Percentiles rank a stretch among this genome's conserved stretches.
phyloP scores from a whole-genome alignment of 1,140 invertebrate species.

The Ericerus pela region DNA sequence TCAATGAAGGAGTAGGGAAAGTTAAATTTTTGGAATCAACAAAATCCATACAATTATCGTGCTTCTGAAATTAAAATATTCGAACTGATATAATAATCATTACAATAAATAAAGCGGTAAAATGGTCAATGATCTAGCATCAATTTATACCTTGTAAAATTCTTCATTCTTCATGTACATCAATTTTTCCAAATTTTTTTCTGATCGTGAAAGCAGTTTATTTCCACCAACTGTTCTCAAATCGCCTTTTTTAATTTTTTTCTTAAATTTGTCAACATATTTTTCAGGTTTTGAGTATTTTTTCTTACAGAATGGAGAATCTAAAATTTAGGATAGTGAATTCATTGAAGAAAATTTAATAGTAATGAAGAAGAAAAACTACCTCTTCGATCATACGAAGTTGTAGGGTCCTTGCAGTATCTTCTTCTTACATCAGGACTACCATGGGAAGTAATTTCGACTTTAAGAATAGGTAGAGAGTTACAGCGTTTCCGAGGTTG shows the following conservation, averaged over 20 bases:
- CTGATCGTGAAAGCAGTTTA: constrained; percentile 76
- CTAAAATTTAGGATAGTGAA: no score
- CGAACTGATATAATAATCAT: no score
- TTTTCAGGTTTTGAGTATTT: no score
- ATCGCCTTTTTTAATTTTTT: constrained; percentile 77
- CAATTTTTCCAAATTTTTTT: constrained; percentile 69
- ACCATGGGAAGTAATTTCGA: constrained; percentile 70
- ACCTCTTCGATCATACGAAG: no score
- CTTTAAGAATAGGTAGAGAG: constrained; percentile 84
- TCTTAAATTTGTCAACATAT: constrained; percentile 31
- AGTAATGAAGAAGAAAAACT: no score
- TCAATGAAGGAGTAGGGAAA: constrained; percentile 46
- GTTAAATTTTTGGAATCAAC: constrained; percentile 32
- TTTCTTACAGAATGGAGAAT: no score
- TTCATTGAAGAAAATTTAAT: no score
- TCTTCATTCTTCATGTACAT: constrained; percentile 51
- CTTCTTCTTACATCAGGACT: constrained; percentile 46
- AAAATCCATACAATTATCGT: background rate
- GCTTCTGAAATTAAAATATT: no score
- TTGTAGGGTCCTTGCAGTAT: constrained; percentile 53
- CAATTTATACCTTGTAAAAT: constrained; percentile 32
- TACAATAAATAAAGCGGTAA: no score
- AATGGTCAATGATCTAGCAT: no score
- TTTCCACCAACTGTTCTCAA: constrained; percentile 79
- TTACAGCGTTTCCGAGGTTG: constrained; percentile 70